phyloP scores from a whole-genome alignment of 2,888 invertebrate species.

The Cordilura impudica region DNA sequence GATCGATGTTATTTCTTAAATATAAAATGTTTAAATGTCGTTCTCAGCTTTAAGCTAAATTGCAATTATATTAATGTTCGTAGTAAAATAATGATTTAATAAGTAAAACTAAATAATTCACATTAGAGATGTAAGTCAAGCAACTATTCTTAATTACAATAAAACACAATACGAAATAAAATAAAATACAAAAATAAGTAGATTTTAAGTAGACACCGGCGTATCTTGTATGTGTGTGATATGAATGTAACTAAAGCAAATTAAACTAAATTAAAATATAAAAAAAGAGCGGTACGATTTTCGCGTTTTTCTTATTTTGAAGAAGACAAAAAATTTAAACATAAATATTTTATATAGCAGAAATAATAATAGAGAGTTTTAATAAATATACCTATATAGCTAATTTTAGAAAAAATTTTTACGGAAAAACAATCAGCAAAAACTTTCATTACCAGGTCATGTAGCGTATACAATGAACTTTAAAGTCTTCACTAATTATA shows the following conservation, averaged over 20 bases:
- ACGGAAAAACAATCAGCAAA: too few relatives aligned
- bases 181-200: neutral
- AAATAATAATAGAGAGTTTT: too few relatives aligned
- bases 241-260: constrained; percentile 55
- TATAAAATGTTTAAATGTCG: neutral
- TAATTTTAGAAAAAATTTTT: too few relatives aligned
- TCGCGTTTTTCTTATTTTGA: neutral
- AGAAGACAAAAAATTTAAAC: neutral
- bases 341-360: constrained; percentile 6
- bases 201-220: constrained; percentile 38
- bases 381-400: too few relatives aligned
- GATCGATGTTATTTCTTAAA: too few relatives aligned
- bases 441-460: too few relatives aligned
- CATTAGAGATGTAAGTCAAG: too few relatives aligned
- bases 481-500: too few relatives aligned
- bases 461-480: too few relatives aligned
- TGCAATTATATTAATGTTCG: constrained; percentile 1
- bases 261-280: constrained; percentile 24
- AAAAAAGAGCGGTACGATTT: neutral
- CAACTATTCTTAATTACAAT: constrained; percentile 8
- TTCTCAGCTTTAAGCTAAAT: neutral
- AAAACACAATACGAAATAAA: neutral
- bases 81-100: constrained; percentile 8
- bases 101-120: constrained; percentile 31
- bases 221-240: constrained; percentile 43